Percentiles rank a stretch among this genome's conserved stretches.
phyloP scores from a whole-genome alignment of 2,113 vertebrate species.

The Tragulus kanchil region DNA sequence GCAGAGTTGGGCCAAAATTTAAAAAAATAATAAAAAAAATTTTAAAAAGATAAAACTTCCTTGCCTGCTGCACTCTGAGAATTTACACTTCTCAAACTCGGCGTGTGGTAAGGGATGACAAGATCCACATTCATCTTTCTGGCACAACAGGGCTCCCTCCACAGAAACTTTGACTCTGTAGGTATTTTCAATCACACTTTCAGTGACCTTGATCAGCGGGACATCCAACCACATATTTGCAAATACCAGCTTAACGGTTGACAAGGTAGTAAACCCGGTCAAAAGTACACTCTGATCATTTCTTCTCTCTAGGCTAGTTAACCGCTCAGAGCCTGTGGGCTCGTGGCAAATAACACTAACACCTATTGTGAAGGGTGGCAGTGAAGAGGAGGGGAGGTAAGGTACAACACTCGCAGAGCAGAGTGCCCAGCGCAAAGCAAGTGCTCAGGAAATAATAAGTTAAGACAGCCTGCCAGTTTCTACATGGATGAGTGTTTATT shows the following conservation, averaged over 20 bases:
- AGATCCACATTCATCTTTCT: neutral
- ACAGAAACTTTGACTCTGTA: neutral
- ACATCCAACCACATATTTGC: neutral
- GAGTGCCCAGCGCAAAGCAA: neutral
- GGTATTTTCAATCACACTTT: neutral
- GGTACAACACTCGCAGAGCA: neutral
- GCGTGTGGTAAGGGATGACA: neutral
- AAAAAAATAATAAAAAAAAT: neutral
- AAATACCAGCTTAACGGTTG: neutral
- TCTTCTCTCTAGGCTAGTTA: neutral
- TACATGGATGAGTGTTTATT: neutral
- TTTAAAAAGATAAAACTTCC: too few relatives aligned
- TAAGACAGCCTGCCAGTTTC: neutral
- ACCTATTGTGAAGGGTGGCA: neutral
- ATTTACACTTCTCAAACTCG: too few relatives aligned
- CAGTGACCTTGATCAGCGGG: neutral
- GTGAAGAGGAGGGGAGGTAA: neutral
- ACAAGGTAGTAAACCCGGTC: neutral
- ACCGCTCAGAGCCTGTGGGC: neutral
- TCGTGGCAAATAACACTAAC: neutral
- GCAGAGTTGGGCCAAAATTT: neutral
- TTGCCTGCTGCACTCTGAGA: too few relatives aligned
- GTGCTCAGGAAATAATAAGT: neutral
- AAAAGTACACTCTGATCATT: neutral
- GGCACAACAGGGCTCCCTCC: neutral